Evolutionary conservation across 1,140 invertebrate species (phyloP).

Genomic region (Zaprionus africanus): DNA sequence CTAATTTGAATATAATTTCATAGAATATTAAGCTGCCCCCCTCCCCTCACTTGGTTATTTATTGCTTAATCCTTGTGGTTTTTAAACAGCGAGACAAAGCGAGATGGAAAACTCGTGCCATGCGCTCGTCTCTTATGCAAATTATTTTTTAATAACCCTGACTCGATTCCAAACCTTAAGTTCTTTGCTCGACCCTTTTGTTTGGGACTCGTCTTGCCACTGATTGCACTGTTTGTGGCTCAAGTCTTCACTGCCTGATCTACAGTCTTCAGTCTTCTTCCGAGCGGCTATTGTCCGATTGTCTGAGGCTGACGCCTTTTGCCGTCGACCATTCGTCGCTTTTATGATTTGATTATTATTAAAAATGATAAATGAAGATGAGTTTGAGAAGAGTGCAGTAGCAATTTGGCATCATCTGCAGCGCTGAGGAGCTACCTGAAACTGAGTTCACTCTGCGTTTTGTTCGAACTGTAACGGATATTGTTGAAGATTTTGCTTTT

Average conservation of each 20-base stretch:
- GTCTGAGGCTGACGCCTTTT: slow-evolving; percentile 54
- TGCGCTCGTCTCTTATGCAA: slow-evolving; percentile 65
- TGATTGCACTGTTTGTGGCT: slow-evolving; percentile 60
- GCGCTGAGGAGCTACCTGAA: slow-evolving; percentile 61
- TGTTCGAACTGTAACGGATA: slow-evolving; percentile 26
- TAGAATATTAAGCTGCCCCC: slow-evolving; percentile 52
- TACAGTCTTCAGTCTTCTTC: slow-evolving; percentile 9
- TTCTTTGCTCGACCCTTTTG: slow-evolving; percentile 13
- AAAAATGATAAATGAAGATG: slow-evolving; percentile 81
- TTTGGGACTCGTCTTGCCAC: slow-evolving; percentile 14
- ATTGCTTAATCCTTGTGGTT: slow-evolving; percentile 77
- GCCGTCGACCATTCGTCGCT: slow-evolving; percentile 60
- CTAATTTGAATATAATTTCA: slow-evolving; percentile 83
- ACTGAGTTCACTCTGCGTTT: slow-evolving; percentile 10
- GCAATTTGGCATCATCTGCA: slow-evolving; percentile 69
- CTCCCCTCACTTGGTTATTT: slow-evolving; percentile 54
- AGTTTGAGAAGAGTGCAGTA: slow-evolving; percentile 65
- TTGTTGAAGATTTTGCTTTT: not conserved
- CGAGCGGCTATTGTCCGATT: slow-evolving; percentile 31
- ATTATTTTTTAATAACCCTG: slow-evolving; percentile 77
- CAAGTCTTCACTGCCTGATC: not conserved
- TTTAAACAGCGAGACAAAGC: not conserved
- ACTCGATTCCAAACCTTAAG: slow-evolving; percentile 13
- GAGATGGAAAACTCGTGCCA: not conserved
- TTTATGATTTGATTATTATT: slow-evolving; percentile 80